Conservation (phyloP, 2,113 vertebrate genomes). For the Bos taurus region DNA sequence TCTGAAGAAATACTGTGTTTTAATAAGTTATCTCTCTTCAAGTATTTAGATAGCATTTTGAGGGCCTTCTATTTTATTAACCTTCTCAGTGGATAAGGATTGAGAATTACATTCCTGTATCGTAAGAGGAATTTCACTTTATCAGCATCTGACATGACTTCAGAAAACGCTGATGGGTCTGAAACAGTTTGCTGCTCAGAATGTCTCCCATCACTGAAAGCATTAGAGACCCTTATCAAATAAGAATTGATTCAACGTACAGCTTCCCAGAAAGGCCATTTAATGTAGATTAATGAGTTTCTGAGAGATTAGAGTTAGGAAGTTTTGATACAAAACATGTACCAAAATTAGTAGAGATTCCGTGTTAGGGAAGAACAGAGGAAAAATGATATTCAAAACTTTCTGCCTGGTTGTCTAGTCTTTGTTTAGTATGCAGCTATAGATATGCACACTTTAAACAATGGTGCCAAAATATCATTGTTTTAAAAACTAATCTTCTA, state of each 20-base stretch:
- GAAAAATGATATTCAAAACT: constrained; percentile 34
- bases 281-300: constrained; percentile 75
- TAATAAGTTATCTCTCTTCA: constrained; percentile 42
- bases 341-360: constrained; percentile 38
- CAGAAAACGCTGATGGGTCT: constrained; percentile 46
- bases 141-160: constrained; percentile 55
- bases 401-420: not conserved
- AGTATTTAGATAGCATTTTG: constrained; percentile 56
- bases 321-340: constrained; percentile 58
- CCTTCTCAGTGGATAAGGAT: constrained; percentile 46
- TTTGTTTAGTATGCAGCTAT: not conserved
- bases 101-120: constrained; percentile 22
- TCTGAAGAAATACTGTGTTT: constrained; percentile 28
- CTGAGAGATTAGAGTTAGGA: constrained; percentile 53
- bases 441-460: not conserved
- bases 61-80: constrained; percentile 57
- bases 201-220: constrained; percentile 34
- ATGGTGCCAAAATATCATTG: not conserved
- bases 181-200: constrained; percentile 38
- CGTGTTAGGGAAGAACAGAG: not conserved
- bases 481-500: constrained; percentile 18
- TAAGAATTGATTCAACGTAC: constrained; percentile 66
- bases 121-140: constrained; percentile 32
- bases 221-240: constrained; percentile 66
- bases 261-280: constrained; percentile 63